Conservation (phyloP, 2,797 vertebrate genomes). For the Sebastes kiyomatsui region DNA sequence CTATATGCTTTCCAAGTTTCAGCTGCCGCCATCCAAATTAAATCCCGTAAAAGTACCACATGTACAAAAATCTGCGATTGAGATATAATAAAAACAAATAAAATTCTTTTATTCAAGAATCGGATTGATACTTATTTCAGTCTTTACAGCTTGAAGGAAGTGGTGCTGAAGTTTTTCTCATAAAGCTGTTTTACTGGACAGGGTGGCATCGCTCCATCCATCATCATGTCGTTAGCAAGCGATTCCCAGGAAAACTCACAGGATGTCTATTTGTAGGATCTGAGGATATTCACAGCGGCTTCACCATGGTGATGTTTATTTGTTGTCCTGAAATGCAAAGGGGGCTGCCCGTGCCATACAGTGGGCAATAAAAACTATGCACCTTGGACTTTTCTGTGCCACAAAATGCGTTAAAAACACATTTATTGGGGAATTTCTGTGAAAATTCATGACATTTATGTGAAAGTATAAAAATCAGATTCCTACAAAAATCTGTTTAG, state of each 20-base stretch:
- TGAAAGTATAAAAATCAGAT: constrained; percentile 5
- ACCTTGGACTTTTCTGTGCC: constrained; percentile 17
- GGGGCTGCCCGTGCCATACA: constrained; percentile 12
- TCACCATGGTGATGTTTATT: constrained; percentile 68
- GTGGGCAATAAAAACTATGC: constrained; percentile 16
- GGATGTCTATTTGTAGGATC: constrained; percentile 59
- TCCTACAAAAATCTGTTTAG: not conserved
- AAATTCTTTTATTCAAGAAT: constrained; percentile 36
- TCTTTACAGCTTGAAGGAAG: constrained; percentile 66
- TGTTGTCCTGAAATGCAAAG: constrained; percentile 55
- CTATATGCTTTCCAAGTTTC: not conserved
- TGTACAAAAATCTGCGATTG: constrained; percentile 1
- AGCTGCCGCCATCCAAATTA: constrained; percentile 14
- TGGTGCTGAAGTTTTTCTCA: constrained; percentile 62
- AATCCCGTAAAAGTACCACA: constrained; percentile 37
- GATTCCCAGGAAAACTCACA: constrained; percentile 52
- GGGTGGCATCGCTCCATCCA: constrained; percentile 64
- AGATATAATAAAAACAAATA: constrained; percentile 45
- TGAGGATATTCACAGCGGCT: constrained; percentile 38
- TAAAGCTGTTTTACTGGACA: constrained; percentile 68
- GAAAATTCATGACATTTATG: constrained; percentile 24
- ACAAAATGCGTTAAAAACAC: constrained; percentile 26
- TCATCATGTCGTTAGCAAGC: constrained; percentile 67
- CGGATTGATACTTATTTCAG: constrained; percentile 59
- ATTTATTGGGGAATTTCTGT: constrained; percentile 19